Percentiles rank a stretch among this genome's conserved stretches.
Conservation (phyloP, 2,797 vertebrate genomes). For the Mionectes olivaceus region DNA sequence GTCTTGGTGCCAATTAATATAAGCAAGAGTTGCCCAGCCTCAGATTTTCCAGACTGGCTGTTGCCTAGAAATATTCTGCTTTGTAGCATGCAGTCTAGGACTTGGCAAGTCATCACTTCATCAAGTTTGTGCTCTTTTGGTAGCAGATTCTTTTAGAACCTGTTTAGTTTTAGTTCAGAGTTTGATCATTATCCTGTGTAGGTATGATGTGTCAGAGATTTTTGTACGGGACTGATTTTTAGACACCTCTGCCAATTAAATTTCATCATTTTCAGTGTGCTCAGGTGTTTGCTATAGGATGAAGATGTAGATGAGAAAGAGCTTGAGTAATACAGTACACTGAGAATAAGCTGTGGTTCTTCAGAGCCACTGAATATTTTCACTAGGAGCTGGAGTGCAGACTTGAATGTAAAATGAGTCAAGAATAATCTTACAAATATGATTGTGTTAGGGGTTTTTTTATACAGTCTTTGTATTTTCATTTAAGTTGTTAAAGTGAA, state of each 20-base stretch:
- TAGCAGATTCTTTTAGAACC: background rate
- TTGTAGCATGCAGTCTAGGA: background rate
- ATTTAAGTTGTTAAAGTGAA: background rate
- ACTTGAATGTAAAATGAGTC: background rate
- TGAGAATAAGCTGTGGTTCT: background rate
- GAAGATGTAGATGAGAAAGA: background rate
- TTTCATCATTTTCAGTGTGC: background rate
- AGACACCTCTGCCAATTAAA: background rate
- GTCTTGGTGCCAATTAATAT: background rate
- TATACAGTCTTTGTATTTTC: background rate
- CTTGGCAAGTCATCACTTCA: background rate
- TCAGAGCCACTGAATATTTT: background rate
- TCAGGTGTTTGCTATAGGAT: background rate
- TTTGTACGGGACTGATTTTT: background rate
- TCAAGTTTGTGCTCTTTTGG: background rate
- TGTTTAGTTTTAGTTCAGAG: background rate
- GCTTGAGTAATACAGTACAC: background rate
- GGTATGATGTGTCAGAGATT: background rate
- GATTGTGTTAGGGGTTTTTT: background rate
- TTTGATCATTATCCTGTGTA: background rate
- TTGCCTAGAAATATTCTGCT: background rate
- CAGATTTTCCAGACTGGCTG: background rate
- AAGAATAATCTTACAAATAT: background rate
- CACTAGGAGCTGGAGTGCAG: background rate
- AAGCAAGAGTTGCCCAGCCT: background rate